Conservation (phyloP, 2,888 invertebrate genomes). For the Metallyticus violacea region DNA sequence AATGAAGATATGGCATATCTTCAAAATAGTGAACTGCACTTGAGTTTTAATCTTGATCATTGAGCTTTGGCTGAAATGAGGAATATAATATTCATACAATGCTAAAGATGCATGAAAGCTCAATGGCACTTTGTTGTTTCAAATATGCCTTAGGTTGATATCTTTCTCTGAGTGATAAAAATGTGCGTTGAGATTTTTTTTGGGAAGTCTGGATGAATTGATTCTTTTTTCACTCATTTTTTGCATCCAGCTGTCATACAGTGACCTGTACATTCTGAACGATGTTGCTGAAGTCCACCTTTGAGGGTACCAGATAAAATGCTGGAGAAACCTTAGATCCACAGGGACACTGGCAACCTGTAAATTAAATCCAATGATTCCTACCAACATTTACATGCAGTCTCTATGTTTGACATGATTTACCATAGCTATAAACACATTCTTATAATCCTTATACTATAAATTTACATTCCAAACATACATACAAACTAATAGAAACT, state of each 20-base stretch:
- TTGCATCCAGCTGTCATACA: conserved; percentile 44
- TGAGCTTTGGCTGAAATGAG: not conserved
- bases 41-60: not conserved
- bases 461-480: no score
- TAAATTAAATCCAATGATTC: conserved; percentile 34
- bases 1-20: not conserved
- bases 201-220: not conserved
- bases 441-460: no score
- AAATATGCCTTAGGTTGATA: not conserved
- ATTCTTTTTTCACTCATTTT: not conserved
- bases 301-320: conserved; percentile 86
- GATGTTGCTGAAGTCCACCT: conserved; percentile 85
- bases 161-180: not conserved
- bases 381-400: not conserved
- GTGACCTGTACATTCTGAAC: conserved; percentile 84
- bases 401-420: no score
- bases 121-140: not conserved
- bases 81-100: not conserved
- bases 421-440: no score
- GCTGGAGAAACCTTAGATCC: conserved; percentile 86
- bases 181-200: not conserved
- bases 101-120: not conserved
- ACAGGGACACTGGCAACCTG: conserved; percentile 86
- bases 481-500: no score
- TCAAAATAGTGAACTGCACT: not conserved